A percentile compares a stretch with the other conserved stretches of the same genome.
phyloP scores from a whole-genome alignment of 2,797 vertebrate genomes.

The Channa striata region DNA sequence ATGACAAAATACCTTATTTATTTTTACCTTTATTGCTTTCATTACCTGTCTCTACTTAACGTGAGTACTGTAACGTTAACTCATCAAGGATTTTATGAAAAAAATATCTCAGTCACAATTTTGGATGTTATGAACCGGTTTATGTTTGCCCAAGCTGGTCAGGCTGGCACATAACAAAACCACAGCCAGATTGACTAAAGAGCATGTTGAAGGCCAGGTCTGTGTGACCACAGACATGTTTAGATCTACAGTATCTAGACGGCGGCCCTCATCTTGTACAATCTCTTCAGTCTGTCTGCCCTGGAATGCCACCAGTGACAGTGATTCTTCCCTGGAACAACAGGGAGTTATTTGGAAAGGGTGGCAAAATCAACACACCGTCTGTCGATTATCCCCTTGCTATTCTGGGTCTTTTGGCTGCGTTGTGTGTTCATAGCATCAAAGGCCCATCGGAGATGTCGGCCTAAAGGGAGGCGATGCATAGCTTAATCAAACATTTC shows the following conservation, averaged over 20 bases:
- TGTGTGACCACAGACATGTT: constrained; percentile 68
- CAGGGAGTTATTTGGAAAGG: constrained; percentile 75
- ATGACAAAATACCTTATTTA: too few relatives aligned
- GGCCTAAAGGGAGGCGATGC: constrained; percentile 62
- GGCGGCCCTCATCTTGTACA: constrained; percentile 55
- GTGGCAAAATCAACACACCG: constrained; percentile 74
- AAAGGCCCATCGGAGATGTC: constrained; percentile 58
- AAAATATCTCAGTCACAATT: constrained; percentile 17
- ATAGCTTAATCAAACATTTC: constrained; percentile 76
- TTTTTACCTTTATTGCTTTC: too few relatives aligned
- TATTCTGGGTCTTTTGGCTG: constrained; percentile 73
- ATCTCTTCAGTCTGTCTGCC: constrained; percentile 63
- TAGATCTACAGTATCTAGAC: constrained; percentile 57
- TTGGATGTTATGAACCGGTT: constrained; percentile 22
- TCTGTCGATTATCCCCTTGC: constrained; percentile 75
- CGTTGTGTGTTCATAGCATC: constrained; percentile 66
- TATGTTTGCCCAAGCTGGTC: constrained; percentile 15
- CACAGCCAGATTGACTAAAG: constrained; percentile 32
- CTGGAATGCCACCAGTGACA: constrained; percentile 72
- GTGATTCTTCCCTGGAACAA: constrained; percentile 69
- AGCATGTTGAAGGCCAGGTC: constrained; percentile 63
- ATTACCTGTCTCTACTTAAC: too few relatives aligned
- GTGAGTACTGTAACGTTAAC: constrained; percentile 2
- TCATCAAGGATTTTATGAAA: constrained; percentile 28
- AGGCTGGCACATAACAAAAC: constrained; percentile 6